Evolutionary conservation across 2,888 invertebrate species (phyloP).

Genomic region (Drosophila rubida): DNA sequence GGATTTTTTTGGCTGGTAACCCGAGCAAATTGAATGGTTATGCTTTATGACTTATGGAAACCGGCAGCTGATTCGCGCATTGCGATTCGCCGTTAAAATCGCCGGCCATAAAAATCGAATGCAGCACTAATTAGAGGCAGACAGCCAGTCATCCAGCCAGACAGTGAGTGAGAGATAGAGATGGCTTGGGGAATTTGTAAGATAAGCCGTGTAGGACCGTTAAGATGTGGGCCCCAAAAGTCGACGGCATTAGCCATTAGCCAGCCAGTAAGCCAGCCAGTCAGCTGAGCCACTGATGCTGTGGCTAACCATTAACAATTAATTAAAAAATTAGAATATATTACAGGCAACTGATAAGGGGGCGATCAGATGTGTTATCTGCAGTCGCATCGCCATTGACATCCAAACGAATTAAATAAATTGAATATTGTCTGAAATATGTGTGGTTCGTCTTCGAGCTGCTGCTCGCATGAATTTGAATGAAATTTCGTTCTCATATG

Average conservation of each 20-base stretch:
- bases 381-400: conserved; percentile 57
- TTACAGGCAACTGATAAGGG: conserved; percentile 45
- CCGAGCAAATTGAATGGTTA: conserved; percentile 73
- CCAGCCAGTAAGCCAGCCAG: conserved; percentile 20
- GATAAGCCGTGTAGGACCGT: conserved; percentile 60
- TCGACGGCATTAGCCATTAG: conserved; percentile 44
- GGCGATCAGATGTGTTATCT: conserved; percentile 60
- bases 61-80: conserved; percentile 73
- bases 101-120: conserved; percentile 68
- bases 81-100: conserved; percentile 65
- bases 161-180: conserved; percentile 2
- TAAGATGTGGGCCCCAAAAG: conserved; percentile 46
- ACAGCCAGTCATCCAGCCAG: conserved; percentile 5
- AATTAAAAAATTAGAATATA: conserved; percentile 80
- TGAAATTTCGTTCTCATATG: conserved; percentile 62
- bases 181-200: conserved; percentile 6
- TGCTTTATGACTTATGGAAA: conserved; percentile 76
- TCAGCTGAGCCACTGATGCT: conserved; percentile 20
- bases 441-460: conserved; percentile 2
- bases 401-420: conserved; percentile 77
- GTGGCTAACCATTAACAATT: conserved; percentile 79
- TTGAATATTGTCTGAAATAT: conserved; percentile 62
- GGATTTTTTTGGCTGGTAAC: conserved; percentile 53
- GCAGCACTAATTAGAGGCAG: conserved; percentile 69
- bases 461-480: conserved; percentile 55